Base-by-base conservation (phyloP, 2,113 vertebrate species). In the Eubucco bourcierii region DNA sequence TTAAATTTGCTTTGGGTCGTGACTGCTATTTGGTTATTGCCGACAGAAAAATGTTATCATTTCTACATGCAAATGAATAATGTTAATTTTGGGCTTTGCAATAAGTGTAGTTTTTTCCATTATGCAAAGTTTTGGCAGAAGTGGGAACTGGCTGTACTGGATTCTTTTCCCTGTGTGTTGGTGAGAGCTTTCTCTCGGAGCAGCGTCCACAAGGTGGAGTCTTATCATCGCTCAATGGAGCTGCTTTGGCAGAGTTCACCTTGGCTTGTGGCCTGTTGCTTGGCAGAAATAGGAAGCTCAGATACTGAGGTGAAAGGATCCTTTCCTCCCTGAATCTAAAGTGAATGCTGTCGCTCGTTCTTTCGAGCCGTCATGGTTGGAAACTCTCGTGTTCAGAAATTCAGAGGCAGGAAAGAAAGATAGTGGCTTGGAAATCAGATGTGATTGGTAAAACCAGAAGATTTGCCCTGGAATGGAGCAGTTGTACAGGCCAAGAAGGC, bases 191-290 rank as follows among this genome's bases (percentile, higher is more conserved):
- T 75, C 29, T 81, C 28, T 21, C 19, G 19, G 72, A 68, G 18
- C 23, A 18, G 7, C 53, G 37, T 61, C 97, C 96, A 95, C 94
- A 79, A 97, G 97, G 84, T 97, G 97, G 97, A 81, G 82, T 94
- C 52, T 96, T 95, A 90, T 96, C 95, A 90, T 91, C 81, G 90
- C 67, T 24, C 3, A 10, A 71, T 64, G 61, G n/a, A 66, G 4
- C 28, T 75, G 3, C 5, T 15, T 71, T 68, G 20, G 16, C 4
- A 1, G 52, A 65, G 39, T 63, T 79, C 3, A 1, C 34, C 7
- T 55, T 94, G 88, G 84, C 80, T 90, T 89, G 79, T 34, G 46
- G 85, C 89, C 83, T 96, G 83, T 91, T 91, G 80, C 88, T 90
- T 91, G 80, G 86, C 53, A 85, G 83, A 91, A 84, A 37, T n/a